A percentile compares a stretch with the other conserved stretches of the same genome.
phyloP scores from a whole-genome alignment of 2,113 vertebrate genomes.

The Amphiprion percula region DNA sequence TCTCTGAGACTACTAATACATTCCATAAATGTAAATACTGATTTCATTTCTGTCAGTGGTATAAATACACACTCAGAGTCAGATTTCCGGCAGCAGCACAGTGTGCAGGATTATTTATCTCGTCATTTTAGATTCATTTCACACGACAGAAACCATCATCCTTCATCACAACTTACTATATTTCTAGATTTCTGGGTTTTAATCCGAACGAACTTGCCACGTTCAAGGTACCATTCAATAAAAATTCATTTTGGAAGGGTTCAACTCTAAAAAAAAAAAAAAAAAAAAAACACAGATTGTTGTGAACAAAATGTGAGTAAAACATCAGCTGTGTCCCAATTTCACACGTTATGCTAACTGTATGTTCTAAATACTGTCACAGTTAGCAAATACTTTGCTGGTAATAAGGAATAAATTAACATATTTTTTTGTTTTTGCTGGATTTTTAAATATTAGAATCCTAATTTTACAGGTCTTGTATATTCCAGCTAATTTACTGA shows the following conservation, averaged over 20 bases:
- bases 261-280: background rate
- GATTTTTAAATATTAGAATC: no score
- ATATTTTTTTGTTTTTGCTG: no score
- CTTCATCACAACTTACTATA: background rate
- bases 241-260: background rate
- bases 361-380: background rate
- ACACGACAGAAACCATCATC: background rate
- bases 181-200: background rate
- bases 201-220: no score
- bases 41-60: slow-evolving; percentile 36
- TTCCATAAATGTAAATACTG: slow-evolving; percentile 54
- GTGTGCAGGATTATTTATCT: slow-evolving; percentile 23
- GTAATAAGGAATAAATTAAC: no score
- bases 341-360: background rate
- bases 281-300: no score
- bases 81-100: slow-evolving; percentile 45
- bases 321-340: slow-evolving; percentile 1
- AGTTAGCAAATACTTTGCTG: no score
- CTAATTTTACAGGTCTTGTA: no score
- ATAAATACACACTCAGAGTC: slow-evolving; percentile 16
- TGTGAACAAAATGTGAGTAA: background rate
- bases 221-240: no score
- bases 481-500: no score
- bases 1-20: slow-evolving; percentile 63
- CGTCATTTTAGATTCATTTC: slow-evolving; percentile 22